Percentiles rank a stretch among this genome's conserved stretches.
phyloP scores from a whole-genome alignment of 2,797 vertebrate genomes.

The Mus spretus region DNA sequence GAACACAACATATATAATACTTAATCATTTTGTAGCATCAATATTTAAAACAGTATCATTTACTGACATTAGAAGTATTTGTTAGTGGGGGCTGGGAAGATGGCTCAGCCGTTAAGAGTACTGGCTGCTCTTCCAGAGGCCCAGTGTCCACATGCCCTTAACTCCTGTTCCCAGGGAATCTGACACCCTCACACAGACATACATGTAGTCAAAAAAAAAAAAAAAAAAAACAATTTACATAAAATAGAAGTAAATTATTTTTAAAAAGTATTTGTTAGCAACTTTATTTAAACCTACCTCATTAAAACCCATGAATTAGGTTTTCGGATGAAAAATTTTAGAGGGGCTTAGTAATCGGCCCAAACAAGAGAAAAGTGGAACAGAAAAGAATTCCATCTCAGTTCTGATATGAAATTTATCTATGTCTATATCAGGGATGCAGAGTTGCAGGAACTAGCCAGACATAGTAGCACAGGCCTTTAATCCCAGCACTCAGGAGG shows the following conservation, averaged over 20 bases:
- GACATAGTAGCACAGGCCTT: too few relatives aligned
- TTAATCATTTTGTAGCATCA: constrained; percentile 43
- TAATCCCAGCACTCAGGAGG: too few relatives aligned
- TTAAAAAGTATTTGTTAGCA: not conserved
- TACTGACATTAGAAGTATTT: not conserved
- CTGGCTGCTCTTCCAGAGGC: not conserved
- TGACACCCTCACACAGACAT: too few relatives aligned
- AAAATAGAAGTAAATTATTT: too few relatives aligned
- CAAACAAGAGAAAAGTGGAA: constrained; percentile 62
- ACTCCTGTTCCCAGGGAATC: too few relatives aligned
- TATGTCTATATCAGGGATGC: not conserved
- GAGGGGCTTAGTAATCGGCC: constrained; percentile 36
- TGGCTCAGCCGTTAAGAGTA: not conserved
- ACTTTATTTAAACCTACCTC: constrained; percentile 52
- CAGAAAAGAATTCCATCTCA: constrained; percentile 33
- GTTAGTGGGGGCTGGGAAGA: not conserved
- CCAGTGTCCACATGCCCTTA: too few relatives aligned
- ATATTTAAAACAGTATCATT: constrained; percentile 12
- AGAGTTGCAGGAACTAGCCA: not conserved
- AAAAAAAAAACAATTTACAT: too few relatives aligned
- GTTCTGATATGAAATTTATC: constrained; percentile 29
- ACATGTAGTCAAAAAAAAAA: too few relatives aligned
- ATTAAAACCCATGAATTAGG: constrained; percentile 1
- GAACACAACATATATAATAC: constrained; percentile 12
- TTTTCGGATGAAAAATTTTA: constrained; percentile 54